A percentile compares a stretch with the other conserved stretches of the same genome.
These are phyloP conservation scores for Margaritifera margaritifera DNA, from an alignment of 2,888 invertebrate genomes.

Conservation along the genomic window DNA sequence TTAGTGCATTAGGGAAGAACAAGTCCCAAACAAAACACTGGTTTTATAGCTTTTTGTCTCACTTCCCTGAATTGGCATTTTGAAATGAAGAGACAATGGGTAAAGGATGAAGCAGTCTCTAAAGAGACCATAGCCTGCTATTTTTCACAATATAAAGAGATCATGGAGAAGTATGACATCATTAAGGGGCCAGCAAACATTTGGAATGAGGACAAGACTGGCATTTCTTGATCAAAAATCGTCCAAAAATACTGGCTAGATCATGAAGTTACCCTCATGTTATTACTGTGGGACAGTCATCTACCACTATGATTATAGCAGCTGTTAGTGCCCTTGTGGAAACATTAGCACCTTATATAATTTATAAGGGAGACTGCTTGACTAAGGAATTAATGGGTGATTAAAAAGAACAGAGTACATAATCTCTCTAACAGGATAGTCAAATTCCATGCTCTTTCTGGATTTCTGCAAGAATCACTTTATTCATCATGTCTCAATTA, in stretches of 20 bases:
- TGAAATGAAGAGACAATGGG: slow-evolving; percentile 16
- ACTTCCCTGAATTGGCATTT: slow-evolving; percentile 23
- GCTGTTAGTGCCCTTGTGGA: slow-evolving; percentile 25
- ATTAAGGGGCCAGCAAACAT: too few relatives aligned
- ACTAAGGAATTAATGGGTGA: slow-evolving; percentile 14
- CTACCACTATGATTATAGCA: slow-evolving; percentile 21
- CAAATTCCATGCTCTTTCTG: slow-evolving; percentile 13
- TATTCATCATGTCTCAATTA: slow-evolving; percentile 12
- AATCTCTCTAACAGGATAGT: slow-evolving; percentile 12
- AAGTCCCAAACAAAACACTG: slow-evolving; percentile 23
- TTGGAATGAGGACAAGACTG: slow-evolving; percentile 27
- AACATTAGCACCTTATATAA: slow-evolving; percentile 21
- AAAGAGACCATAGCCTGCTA: neutral
- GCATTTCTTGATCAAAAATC: slow-evolving; percentile 22
- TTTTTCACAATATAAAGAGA: slow-evolving; percentile 4
- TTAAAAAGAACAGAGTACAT: slow-evolving; percentile 15
- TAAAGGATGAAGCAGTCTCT: slow-evolving; percentile 19
- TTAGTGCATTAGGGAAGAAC: slow-evolving; percentile 5
- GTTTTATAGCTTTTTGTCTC: slow-evolving; percentile 22
- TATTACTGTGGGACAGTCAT: slow-evolving; percentile 13
- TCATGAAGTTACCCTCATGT: slow-evolving; percentile 4
- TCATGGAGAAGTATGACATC: slow-evolving; percentile 4
- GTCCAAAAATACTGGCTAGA: slow-evolving; percentile 2
- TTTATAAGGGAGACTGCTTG: slow-evolving; percentile 27
- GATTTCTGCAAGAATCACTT: slow-evolving; percentile 24